Percentiles rank a stretch among this genome's conserved stretches.
phyloP scores from a whole-genome alignment of 1,140 invertebrate genomes.

The Hypothenemus hampei region DNA sequence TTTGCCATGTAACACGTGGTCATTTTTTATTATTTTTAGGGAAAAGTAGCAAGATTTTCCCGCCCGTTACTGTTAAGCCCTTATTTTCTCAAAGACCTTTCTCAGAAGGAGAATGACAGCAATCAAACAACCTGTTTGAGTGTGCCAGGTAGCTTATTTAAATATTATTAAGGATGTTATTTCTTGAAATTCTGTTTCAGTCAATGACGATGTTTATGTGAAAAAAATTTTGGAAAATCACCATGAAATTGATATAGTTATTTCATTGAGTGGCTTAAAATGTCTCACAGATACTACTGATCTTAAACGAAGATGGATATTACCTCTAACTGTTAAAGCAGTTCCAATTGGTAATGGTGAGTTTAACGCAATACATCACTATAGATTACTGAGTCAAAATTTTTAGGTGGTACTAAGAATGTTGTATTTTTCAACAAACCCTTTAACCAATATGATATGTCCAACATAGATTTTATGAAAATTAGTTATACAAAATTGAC shows the following conservation, averaged over 20 bases:
- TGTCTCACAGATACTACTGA: slow-evolving; percentile 44
- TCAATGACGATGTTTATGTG: slow-evolving; percentile 46
- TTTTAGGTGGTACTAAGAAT: slow-evolving; percentile 38
- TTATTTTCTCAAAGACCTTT: not conserved
- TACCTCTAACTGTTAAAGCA: slow-evolving; percentile 46
- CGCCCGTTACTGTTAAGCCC: slow-evolving; percentile 26
- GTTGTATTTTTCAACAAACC: slow-evolving; percentile 48
- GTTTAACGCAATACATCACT: not conserved
- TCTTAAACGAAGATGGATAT: slow-evolving; percentile 42
- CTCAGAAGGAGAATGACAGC: not conserved
- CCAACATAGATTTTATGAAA: slow-evolving; percentile 41
- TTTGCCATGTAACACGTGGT: too few species aligned
- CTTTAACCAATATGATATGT: slow-evolving; percentile 41
- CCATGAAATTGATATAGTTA: slow-evolving; percentile 46
- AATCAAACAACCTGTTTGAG: not conserved
- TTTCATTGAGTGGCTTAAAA: slow-evolving; percentile 48
- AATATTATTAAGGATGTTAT: not conserved
- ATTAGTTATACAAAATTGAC: slow-evolving; percentile 45
- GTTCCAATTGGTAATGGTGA: slow-evolving; percentile 27
- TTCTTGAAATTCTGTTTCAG: slow-evolving; percentile 29
- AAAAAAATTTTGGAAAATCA: slow-evolving; percentile 37
- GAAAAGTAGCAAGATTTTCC: slow-evolving; percentile 30
- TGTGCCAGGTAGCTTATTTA: not conserved
- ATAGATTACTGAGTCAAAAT: not conserved
- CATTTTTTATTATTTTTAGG: slow-evolving; percentile 30